A percentile compares a stretch with the other conserved stretches of the same genome.
phyloP scores from a whole-genome alignment of 1,140 invertebrate species.

The Drosophila bocki region DNA sequence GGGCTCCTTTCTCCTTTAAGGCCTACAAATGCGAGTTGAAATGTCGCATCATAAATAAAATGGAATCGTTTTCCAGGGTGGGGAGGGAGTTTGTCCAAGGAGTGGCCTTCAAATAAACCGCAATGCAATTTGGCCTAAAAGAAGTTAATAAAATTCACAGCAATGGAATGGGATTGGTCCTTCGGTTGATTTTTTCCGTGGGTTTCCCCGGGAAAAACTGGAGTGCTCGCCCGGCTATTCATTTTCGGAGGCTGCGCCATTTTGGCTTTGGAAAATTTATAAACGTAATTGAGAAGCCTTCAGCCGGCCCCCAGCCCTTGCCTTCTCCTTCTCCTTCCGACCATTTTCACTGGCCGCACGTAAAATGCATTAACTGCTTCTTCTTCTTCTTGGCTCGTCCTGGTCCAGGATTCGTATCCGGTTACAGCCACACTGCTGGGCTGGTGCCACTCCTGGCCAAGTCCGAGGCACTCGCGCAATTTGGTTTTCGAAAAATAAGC shows the following conservation, averaged over 20 bases:
- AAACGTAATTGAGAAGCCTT: slow-evolving; percentile 75
- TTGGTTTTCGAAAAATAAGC: slow-evolving; percentile 83
- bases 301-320: slow-evolving; percentile 5
- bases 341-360: slow-evolving; percentile 64
- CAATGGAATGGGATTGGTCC: slow-evolving; percentile 8
- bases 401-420: slow-evolving; percentile 41
- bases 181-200: slow-evolving; percentile 12
- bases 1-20: slow-evolving; percentile 37
- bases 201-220: slow-evolving; percentile 2
- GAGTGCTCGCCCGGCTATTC: slow-evolving; percentile 46
- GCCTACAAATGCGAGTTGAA: slow-evolving; percentile 62
- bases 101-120: slow-evolving; percentile 73
- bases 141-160: slow-evolving; percentile 80
- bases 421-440: slow-evolving; percentile 34
- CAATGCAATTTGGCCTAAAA: slow-evolving; percentile 80
- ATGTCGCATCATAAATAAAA: slow-evolving; percentile 78
- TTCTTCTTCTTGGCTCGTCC: slow-evolving; percentile 28
- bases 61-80: slow-evolving; percentile 30
- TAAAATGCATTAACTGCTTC: slow-evolving; percentile 82
- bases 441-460: slow-evolving; percentile 40
- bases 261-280: slow-evolving; percentile 77
- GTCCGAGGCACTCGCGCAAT: slow-evolving; percentile 79
- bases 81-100: neutral
- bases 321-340: slow-evolving; percentile 6
- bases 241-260: slow-evolving; percentile 69